Evolutionary conservation across 2,797 vertebrate species (phyloP).

Genomic region (Enteromius trimaculatus): DNA sequence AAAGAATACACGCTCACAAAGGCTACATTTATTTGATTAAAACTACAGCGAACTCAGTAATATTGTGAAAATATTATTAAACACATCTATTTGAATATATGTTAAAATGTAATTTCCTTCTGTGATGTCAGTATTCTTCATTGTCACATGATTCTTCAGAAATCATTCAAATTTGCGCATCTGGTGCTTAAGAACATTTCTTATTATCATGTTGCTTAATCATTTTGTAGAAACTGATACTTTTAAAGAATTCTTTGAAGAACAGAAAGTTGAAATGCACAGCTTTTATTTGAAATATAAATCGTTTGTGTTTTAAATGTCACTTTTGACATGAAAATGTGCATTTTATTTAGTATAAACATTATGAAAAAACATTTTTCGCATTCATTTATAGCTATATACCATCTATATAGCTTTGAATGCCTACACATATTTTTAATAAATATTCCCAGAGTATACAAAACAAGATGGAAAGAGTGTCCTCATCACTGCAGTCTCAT

Average conservation of each 20-base stretch:
- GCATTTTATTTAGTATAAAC: neutral
- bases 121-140: neutral
- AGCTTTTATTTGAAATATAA: neutral
- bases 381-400: neutral
- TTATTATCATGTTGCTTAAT: neutral
- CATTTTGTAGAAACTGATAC: neutral
- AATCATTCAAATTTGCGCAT: neutral
- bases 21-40: neutral
- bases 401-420: neutral
- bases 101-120: neutral
- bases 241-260: neutral
- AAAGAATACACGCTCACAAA: neutral
- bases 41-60: neutral
- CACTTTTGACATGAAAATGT: neutral
- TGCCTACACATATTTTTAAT: neutral
- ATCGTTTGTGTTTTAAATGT: neutral
- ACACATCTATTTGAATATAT: neutral
- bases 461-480: neutral
- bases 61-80: neutral
- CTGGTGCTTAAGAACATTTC: neutral
- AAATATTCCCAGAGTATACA: neutral
- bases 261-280: neutral
- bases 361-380: too few relatives aligned
- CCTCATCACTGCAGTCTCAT: constrained; percentile 18
- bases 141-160: neutral